Base-by-base conservation (phyloP, 2,113 vertebrate genomes). In the Melanerpes aurifrons region DNA sequence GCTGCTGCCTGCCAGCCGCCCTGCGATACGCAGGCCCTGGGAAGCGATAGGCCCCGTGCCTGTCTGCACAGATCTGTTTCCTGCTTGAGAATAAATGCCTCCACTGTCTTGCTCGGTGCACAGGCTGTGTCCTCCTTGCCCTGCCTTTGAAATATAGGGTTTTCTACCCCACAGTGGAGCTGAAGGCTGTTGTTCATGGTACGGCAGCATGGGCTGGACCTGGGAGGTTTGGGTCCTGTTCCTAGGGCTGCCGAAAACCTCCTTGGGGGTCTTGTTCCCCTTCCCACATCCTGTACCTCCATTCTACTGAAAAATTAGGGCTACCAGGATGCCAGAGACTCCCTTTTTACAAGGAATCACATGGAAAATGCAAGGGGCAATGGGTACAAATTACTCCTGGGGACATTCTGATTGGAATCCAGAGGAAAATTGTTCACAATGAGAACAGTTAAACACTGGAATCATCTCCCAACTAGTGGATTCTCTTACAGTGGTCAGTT, bases 1-100 rank as follows among this genome's bases (percentile, higher is more conserved):
- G 68, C 78, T 79, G 84, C 78, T 69, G 83, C 70, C 77, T 66
- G 89, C 56, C 89, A 79, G 82, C 75, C 12, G 2, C 81, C 37
- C 71, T 0, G 1, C 1, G 1, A 35, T n/a, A 54, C 0, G 1
- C 84, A 15, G 40, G 82, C 74, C 87, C 50, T 1, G 6, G 78
- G 63, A 94, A 87, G 21, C 6, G 47, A 87, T 37, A 59, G 75
- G 63, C 71, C 50, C 63, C 66, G 1, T 56, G 84, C 59, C 71
- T 62, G 71, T 10, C 82, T 62, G 31, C 75, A 70, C 59, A 9
- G 31, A 67, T 73, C 67, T 54, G 0, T 71, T 84, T 29, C 76
- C 59, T 56, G 24, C 0, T 56, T 45, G 54, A 70, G 75, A 89
- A 91, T 78, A 95, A 89, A 87, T 6, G 24, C 7, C 1, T 28